Conservation (phyloP, 2,113 vertebrate species). For the Colaptes auratus region DNA sequence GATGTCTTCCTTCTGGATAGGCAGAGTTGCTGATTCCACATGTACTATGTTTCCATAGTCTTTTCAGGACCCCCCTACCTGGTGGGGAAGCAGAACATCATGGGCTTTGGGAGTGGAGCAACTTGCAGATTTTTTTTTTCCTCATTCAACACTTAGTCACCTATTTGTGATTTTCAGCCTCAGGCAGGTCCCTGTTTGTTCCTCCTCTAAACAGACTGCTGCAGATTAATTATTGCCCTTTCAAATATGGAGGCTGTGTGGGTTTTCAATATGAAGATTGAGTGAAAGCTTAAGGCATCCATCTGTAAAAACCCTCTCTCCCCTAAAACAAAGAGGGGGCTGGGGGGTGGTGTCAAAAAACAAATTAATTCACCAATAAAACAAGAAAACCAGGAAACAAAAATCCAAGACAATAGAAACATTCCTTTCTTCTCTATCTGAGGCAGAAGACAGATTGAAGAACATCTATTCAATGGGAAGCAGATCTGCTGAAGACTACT, state of each 20-base stretch:
- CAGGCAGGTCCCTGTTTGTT: background rate
- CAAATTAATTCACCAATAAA: fast-evolving
- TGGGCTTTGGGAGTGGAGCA: background rate
- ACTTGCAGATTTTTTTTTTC: background rate
- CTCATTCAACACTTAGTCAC: background rate
- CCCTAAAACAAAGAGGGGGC: background rate
- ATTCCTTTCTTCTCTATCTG: background rate
- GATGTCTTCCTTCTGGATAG: background rate
- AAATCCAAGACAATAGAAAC: background rate
- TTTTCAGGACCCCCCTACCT: background rate
- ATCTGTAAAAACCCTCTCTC: background rate
- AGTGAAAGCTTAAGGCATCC: background rate
- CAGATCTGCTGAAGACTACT: background rate
- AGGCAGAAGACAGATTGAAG: background rate
- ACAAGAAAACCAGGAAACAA: background rate
- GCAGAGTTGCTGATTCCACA: background rate
- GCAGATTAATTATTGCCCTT: background rate
- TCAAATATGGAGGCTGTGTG: background rate
- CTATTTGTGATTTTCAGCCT: background rate
- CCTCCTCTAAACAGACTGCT: background rate
- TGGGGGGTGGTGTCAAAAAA: too few relatives aligned
- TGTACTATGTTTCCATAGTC: background rate
- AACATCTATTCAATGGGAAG: background rate
- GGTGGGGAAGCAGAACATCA: background rate
- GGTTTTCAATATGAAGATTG: fast-evolving